phyloP scores from a whole-genome alignment of 1,140 invertebrate species.

The Adelges cooleyi region DNA sequence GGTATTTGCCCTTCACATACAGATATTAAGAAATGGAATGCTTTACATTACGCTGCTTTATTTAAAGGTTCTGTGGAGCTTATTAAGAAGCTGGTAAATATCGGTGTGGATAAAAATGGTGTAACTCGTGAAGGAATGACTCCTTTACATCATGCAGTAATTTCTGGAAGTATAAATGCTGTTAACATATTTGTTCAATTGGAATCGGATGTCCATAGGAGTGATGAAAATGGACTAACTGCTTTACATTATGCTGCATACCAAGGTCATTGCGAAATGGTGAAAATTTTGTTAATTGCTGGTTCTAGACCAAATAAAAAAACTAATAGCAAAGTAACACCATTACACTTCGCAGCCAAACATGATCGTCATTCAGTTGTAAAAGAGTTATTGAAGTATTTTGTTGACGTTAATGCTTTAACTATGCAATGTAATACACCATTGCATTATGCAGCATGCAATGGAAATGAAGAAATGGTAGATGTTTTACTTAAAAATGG shows the following conservation, averaged over 20 bases:
- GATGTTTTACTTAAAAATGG: conserved; percentile 19
- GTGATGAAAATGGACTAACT: conserved; percentile 24
- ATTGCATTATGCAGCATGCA: conserved; percentile 22
- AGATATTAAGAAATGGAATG: conserved; percentile 24
- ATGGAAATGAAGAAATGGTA: conserved; percentile 26
- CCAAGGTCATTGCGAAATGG: conserved; percentile 17
- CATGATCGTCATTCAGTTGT: conserved; percentile 3
- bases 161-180: conserved; percentile 11
- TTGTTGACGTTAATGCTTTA: conserved; percentile 4
- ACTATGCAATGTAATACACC: conserved; percentile 21
- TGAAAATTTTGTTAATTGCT: conserved; percentile 10
- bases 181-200: conserved; percentile 9
- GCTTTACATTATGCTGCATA: conserved; percentile 24
- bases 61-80: conserved; percentile 5
- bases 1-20: conserved; percentile 20
- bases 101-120: conserved; percentile 14
- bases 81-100: conserved; percentile 1
- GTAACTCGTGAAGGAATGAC: conserved; percentile 9
- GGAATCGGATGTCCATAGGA: conserved; percentile 7
- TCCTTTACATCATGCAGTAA: conserved; percentile 23
- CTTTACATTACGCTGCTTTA: conserved; percentile 17
- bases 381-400: not conserved
- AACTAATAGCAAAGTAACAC: conserved; percentile 14
- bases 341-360: conserved; percentile 23
- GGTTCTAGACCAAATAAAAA: conserved; percentile 19